These are phyloP conservation scores for Euschistus heros DNA, from an alignment of 1,140 invertebrate species.

Conservation along the genomic window DNA sequence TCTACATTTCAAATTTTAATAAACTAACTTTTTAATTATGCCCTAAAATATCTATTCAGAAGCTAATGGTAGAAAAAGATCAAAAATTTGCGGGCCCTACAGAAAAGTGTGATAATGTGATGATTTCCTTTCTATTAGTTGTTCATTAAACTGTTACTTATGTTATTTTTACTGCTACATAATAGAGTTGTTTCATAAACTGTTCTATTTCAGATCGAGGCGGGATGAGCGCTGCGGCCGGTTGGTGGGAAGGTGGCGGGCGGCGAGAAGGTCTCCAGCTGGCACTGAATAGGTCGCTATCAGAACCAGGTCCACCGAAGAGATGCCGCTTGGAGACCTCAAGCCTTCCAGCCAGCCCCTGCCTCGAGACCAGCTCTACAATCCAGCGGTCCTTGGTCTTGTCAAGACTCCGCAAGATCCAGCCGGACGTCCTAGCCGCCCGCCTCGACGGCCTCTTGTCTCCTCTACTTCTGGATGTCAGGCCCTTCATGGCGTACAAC, in stretches of 20 bases:
- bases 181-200: no score
- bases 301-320: conserved; percentile 47
- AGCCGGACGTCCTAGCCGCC: conserved; percentile 28
- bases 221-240: conserved; percentile 19
- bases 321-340: conserved; percentile 45
- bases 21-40: no score
- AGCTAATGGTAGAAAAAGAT: no score
- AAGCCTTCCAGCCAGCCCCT: conserved; percentile 34
- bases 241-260: conserved; percentile 33
- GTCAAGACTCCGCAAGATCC: conserved; percentile 13
- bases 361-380: conserved; percentile 31
- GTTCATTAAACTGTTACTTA: no score
- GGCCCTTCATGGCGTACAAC: conserved; percentile 62
- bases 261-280: conserved; percentile 46
- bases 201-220: conserved; percentile 3
- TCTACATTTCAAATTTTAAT: no score
- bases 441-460: conserved; percentile 33
- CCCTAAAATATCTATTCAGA: no score
- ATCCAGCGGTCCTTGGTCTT: conserved; percentile 25
- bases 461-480: conserved; percentile 53
- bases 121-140: no score
- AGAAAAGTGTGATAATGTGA: no score
- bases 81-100: no score
- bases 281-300: conserved; percentile 46
- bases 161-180: no score